Conservation (phyloP, 2,797 vertebrate species). For the Fringilla coelebs region DNA sequence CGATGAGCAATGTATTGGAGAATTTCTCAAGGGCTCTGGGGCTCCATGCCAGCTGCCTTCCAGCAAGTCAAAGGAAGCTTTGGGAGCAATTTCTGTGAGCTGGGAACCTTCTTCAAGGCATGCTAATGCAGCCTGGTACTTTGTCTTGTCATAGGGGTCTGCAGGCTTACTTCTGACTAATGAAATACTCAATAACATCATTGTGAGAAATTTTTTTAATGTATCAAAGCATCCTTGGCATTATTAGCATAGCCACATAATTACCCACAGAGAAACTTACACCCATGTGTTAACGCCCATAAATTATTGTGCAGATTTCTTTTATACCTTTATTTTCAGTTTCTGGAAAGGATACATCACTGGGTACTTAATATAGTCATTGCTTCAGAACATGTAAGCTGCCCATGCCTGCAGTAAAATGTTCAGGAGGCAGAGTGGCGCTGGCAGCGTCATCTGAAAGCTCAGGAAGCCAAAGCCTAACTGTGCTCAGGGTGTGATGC, state of each 20-base stretch:
- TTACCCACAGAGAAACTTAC: conserved; percentile 39
- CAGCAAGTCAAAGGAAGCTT: neutral
- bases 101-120: neutral
- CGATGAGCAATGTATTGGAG: neutral
- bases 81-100: neutral
- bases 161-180: neutral
- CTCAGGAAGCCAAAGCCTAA: neutral
- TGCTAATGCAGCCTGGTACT: neutral
- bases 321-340: conserved; percentile 41
- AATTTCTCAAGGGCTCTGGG: neutral
- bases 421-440: neutral
- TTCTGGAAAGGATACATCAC: conserved; percentile 34
- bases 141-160: neutral
- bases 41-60: neutral
- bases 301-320: neutral
- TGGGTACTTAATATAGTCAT: neutral
- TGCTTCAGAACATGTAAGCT: neutral
- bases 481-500: conserved; percentile 9
- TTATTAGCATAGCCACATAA: conserved; percentile 42
- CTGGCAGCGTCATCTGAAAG: neutral
- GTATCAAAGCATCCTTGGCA: conserved; percentile 2
- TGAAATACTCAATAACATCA: neutral
- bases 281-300: conserved; percentile 40
- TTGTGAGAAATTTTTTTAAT: neutral
- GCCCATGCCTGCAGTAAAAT: conserved; percentile 18